Evolutionary conservation across 2,113 vertebrate species (phyloP), one percentile per base, ranked within the genome.

Genomic region (Conger conger): DNA sequence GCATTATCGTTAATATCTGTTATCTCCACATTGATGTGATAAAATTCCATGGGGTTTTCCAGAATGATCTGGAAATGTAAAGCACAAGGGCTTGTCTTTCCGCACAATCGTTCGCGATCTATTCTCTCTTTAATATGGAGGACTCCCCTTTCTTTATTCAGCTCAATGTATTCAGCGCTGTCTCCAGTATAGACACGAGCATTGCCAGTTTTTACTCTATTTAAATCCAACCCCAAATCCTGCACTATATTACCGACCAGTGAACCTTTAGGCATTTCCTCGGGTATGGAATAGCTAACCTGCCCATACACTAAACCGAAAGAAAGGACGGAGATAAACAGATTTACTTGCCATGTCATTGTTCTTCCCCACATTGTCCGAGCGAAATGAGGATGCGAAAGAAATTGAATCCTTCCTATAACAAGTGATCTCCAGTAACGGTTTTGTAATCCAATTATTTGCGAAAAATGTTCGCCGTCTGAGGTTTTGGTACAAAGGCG

Each of bases 121-220:
- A 96, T 94, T 53, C 91, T 91, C 88, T 94, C 92, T 79, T 79
- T 91, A 4, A 96, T 91, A 2, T 95, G 45, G 40, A 96, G 84
- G 23, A 91, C 92, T 36, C 94, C 92, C 76, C 89, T 95, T 37
- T 95, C 92, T 78, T 87, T 38, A 89, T 95, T 95, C 82, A 97
- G 86, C 83, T 91, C 90, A n/a, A 97, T 94, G 90, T 96, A 96
- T 86, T 96, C 95, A 88, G 92, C 91, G 87, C 87, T 94, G 87
- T 95, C 93, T 87, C 93, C 92, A 15, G 95, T 95, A 90, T 96
- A 93, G 82, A 97, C 95, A 87, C 94, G 89, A 82, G 94, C 93
- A 79, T 93, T 87, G 0, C 93, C 93, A 60, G 93, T 92, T 89
- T 88, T 93, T 82, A 96, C 87, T 38, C 95, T 90, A 4, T 86